phyloP scores from a whole-genome alignment of 2,797 vertebrate species.

The Trachurus trachurus region DNA sequence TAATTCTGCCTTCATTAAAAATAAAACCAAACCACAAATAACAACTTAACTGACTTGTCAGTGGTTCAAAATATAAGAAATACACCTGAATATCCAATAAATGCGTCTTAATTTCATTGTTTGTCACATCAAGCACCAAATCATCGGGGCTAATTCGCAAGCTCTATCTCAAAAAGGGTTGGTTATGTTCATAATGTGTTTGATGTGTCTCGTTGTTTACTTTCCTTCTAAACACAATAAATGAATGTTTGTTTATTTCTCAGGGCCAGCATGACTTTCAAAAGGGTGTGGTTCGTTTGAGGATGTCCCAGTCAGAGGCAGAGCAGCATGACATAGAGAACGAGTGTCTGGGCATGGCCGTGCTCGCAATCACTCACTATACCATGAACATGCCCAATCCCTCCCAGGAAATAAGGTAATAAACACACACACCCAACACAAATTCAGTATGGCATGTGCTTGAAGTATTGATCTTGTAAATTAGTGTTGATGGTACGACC shows the following conservation, averaged over 20 bases:
- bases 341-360: slow-evolving; percentile 98
- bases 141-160: neutral
- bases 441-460: neutral
- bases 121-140: neutral
- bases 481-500: neutral
- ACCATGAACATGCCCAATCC: slow-evolving; percentile 86
- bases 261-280: slow-evolving; percentile 96
- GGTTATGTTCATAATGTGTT: slow-evolving; percentile 7
- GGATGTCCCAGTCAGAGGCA: slow-evolving; percentile 86
- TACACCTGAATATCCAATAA: neutral
- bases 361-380: slow-evolving; percentile 95
- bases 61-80: neutral
- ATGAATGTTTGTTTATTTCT: slow-evolving; percentile 29
- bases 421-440: neutral
- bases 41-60: neutral
- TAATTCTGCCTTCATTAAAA: neutral
- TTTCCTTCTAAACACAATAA: slow-evolving; percentile 4
- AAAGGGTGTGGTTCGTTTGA: slow-evolving; percentile 90
- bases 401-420: slow-evolving; percentile 92
- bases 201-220: neutral
- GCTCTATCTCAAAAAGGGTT: neutral
- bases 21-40: neutral
- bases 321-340: slow-evolving; percentile 97
- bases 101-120: neutral
- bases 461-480: neutral